These are phyloP conservation scores for Heliconius cydno DNA, from an alignment of 2,888 invertebrate genomes.

Conservation along the genomic window DNA sequence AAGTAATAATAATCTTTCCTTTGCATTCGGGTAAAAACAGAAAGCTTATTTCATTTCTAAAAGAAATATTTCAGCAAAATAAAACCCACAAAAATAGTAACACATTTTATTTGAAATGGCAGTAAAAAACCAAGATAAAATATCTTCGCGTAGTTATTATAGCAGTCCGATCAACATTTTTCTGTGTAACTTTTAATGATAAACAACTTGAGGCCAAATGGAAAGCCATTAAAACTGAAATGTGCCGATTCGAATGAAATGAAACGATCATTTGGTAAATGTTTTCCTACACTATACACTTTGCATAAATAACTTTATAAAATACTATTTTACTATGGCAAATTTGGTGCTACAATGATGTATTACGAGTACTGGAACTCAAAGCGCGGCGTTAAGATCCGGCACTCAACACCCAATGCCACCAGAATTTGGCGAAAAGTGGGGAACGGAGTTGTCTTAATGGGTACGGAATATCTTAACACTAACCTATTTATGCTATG, in stretches of 20 bases:
- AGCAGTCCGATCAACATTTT: constrained; percentile 5
- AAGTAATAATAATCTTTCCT: not conserved
- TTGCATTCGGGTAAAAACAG: not conserved
- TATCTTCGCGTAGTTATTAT: not conserved
- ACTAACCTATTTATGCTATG: no score
- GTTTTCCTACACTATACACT: not conserved
- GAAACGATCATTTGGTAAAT: constrained; percentile 1
- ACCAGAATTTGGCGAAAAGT: no score
- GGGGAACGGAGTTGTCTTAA: no score
- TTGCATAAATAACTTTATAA: not conserved
- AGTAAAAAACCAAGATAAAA: not conserved
- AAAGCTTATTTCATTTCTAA: not conserved
- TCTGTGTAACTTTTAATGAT: constrained; percentile 20
- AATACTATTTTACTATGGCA: no score
- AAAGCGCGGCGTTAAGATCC: no score
- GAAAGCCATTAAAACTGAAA: constrained; percentile 24
- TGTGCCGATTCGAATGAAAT: constrained; percentile 7
- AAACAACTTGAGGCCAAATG: constrained; percentile 25
- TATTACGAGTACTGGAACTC: no score
- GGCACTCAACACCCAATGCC: no score
- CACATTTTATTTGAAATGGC: not conserved
- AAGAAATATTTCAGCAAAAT: not conserved
- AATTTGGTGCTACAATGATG: no score
- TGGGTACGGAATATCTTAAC: no score
- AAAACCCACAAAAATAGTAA: not conserved